Base-by-base conservation (phyloP, 2,888 invertebrate species). In the Hyposoter dolosus region DNA sequence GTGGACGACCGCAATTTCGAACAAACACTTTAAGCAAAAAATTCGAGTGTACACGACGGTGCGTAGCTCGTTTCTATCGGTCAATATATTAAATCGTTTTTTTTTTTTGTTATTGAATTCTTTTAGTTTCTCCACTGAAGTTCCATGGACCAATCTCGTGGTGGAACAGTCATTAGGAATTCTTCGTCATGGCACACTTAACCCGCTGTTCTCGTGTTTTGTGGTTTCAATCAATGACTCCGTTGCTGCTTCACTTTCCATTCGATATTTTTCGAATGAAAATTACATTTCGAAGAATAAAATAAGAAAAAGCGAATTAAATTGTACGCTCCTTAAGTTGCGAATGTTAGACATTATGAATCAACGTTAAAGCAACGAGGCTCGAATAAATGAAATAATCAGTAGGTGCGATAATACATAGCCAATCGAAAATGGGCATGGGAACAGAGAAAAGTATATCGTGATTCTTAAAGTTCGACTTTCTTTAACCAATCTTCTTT, bases 401-500 rank as follows among this genome's bases (percentile, higher is more conserved):
- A 53, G 5, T 12, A 53, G 40, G 50, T 28, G 1, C 28, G 56
- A 35, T 76, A 17, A 23, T 10, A 23, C 15, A 19, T 32, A 15
- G n/a, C 1, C 5, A 35, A 40, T 7, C n/a, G 12, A 40, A 6
- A 23, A 43, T 68, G 4, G 43, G 40, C 9, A 28, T 15, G 32
- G n/a, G 6, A 6, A 35, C 19, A 4, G 17, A 17, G 17, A 74
- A 12, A n/a, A 63, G 40, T 32, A 10, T 12, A 9, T 23, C 53
- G 19, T 71, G 1, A 12, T 12, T 47, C 84, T 87, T 83, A 90
- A 19, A 91, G 84, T 83, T 91, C 90, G 53, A 94, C 94, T 83
- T 89, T 89, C 0, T 87, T 72, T 23, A 91, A 77, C 96, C 96
- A 96, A 77, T 95, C 94, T 82, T 95, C 92, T 86, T 96, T 96